Evolutionary conservation across 2,797 vertebrate genomes (phyloP), one percentile per base, ranked within the genome.

Genomic region (Enteromius anoplus): DNA sequence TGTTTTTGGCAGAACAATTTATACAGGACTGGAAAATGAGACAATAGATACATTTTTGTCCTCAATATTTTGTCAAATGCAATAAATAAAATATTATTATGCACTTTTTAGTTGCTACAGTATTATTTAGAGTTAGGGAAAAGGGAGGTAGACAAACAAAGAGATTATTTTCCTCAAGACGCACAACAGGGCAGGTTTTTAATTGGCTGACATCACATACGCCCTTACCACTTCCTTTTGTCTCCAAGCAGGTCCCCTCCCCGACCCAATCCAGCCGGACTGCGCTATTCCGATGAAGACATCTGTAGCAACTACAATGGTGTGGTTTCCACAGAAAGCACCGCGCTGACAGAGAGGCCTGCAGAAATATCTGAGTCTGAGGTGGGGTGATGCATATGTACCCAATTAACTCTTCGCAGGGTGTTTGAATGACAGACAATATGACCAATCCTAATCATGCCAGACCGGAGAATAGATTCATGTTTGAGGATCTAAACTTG

Each of bases 281-380:
- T 99, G 78, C 97, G 94, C 92, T 99, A 98, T 92, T 99, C 98
- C 0, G 98, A 98, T 0, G 97, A 98, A 87, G 97, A 99, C 87
- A 94, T 98, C 89, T 97, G 97, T 81, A 97, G 94, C 93, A 98
- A 96, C 91, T 98, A 98, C 88, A 98, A 98, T 0, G 97, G 97
- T 1, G 92, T 96, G 0, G 95, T 95, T 83, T 95, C 97, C 84
- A 96, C 95, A 0, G 97, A 98, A 89, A 96, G 95, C 87, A 91
- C 95, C 80, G 95, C 93, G 1, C 96, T 98, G 69, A 96, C 92
- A 0, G 97, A 98, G 93, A 97, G 97, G 80, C 94, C 96, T 15
- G 93, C 95, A 0, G 97, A 97, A 47, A 93, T 95, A 3, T 97
- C 97, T 0, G 98, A 97, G 82, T 98, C 97, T 0, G 97, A 99